Percentiles rank a stretch among this genome's conserved stretches.
These are phyloP conservation scores for Periphyllus acericola DNA, from an alignment of 2,888 invertebrate genomes.

Conservation along the genomic window DNA sequence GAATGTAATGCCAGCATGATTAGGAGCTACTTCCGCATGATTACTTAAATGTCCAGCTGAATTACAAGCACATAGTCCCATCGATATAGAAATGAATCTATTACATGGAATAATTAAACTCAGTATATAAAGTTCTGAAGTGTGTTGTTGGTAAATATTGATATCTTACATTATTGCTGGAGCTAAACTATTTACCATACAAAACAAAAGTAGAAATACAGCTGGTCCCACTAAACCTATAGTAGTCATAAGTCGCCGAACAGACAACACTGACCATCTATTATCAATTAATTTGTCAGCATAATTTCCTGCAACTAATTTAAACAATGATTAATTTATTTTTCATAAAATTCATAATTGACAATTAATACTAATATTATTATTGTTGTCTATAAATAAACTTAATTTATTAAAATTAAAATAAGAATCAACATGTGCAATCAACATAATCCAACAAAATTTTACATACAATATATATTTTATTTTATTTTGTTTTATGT, in stretches of 20 bases:
- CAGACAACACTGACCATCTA: conserved; percentile 76
- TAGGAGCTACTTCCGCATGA: conserved; percentile 81
- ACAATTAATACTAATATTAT: too few species aligned
- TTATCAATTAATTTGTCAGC: conserved; percentile 75
- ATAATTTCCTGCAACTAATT: conserved; percentile 75
- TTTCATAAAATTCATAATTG: too few species aligned
- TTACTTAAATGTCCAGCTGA: conserved; percentile 81
- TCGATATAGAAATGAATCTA: conserved; percentile 78
- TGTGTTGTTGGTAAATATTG: conserved; percentile 4
- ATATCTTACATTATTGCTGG: conserved; percentile 74
- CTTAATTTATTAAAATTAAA: conserved; percentile 23
- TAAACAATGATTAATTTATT: conserved; percentile 49
- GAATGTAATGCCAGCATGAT: conserved; percentile 81
- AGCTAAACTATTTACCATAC: conserved; percentile 76
- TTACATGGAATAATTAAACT: conserved; percentile 63
- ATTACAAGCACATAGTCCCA: conserved; percentile 80
- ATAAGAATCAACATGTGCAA: background rate
- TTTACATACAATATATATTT: background rate
- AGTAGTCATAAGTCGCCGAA: conserved; percentile 77
- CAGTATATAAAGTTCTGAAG: background rate
- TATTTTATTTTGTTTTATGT: background rate
- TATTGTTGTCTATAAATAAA: background rate
- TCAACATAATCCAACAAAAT: background rate
- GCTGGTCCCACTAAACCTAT: conserved; percentile 79
- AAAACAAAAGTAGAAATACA: conserved; percentile 77